Evolutionary conservation across 2,888 invertebrate genomes (phyloP), one percentile per base, ranked within the genome.

Genomic region (Synergus japonicus): DNA sequence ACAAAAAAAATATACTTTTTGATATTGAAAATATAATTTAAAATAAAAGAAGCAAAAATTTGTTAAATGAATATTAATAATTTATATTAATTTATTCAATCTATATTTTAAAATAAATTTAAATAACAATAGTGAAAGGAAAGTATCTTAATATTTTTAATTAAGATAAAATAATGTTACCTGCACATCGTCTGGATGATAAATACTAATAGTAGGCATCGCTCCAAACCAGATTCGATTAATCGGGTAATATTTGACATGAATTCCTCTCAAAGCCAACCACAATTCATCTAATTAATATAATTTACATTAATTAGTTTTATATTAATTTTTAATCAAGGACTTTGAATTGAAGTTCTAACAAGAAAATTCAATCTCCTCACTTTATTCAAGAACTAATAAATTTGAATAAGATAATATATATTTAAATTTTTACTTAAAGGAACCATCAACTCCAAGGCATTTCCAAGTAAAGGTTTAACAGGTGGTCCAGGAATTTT

Each of bases 401-500:
- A 37, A 37, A 37, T 37, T 37, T 37, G 4, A 4, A 46, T 12
- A 12, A 4, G 22, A 22, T 22, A 22, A 22, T 22, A 22, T 37
- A 18, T 49, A 22, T 18, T 64, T 8, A 9, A 44, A 41, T 41
- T 49, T 49, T 37, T 73, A 73, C 73, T 54, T n/a, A 73, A 37
- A 0, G 73, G 73, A 37, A 22, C 29, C 54, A 66, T 41, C 15
- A 78, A 78, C 43, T 78, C 58, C 0, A 76, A 37, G 67, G 85
- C 0, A 80, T 88, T 87, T 2, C 89, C 89, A 12, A 89, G 1
- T 0, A 89, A 0, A 4, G 88, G 89, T 4, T 81, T 8, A 9
- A 77, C 66, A 1, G 63, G 78, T 13, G 90, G 89, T 15, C 93
- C 92, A 0, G 93, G 92, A 79, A 93, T 88, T 84, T 83, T 88